Evolutionary conservation across 2,113 vertebrate species (phyloP).

Genomic region (Salvelinus namaycush): DNA sequence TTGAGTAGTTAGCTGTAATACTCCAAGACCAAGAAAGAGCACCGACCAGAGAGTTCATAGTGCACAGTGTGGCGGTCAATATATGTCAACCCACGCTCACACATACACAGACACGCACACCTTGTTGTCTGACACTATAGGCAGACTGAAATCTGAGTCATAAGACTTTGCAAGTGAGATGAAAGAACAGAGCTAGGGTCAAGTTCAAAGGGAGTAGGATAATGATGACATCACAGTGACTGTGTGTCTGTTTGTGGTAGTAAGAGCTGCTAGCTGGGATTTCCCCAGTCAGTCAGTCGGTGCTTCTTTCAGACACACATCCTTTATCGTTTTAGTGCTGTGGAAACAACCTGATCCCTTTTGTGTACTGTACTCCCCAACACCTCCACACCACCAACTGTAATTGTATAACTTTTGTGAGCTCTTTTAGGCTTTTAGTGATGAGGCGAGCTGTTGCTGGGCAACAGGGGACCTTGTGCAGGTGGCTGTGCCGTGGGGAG

Average conservation of each 20-base stretch:
- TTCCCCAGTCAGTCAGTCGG: constrained; percentile 5
- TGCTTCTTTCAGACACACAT: background rate
- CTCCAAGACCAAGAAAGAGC: constrained; percentile 1
- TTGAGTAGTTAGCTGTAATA: constrained; percentile 4
- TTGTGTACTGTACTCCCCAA: constrained; percentile 11
- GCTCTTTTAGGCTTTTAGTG: constrained; percentile 43
- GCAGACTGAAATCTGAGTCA: background rate
- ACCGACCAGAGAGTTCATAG: constrained; percentile 16
- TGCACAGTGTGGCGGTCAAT: constrained; percentile 20
- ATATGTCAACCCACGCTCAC: background rate
- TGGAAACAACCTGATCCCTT: background rate
- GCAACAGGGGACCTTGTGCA: constrained; percentile 73
- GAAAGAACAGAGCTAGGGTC: background rate
- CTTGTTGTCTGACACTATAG: background rate
- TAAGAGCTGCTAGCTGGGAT: constrained; percentile 9
- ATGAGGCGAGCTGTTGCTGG: constrained; percentile 70
- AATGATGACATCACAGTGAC: constrained; percentile 2
- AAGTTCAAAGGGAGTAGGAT: constrained; percentile 6
- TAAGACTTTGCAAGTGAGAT: background rate
- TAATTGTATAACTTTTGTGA: constrained; percentile 54
- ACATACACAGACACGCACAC: background rate
- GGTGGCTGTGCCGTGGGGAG: constrained; percentile 31
- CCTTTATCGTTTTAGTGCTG: background rate
- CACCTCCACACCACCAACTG: constrained; percentile 44
- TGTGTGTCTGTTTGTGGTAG: background rate